phyloP scores from a whole-genome alignment of 2,888 invertebrate species.

The Temnothorax ravouxi region DNA sequence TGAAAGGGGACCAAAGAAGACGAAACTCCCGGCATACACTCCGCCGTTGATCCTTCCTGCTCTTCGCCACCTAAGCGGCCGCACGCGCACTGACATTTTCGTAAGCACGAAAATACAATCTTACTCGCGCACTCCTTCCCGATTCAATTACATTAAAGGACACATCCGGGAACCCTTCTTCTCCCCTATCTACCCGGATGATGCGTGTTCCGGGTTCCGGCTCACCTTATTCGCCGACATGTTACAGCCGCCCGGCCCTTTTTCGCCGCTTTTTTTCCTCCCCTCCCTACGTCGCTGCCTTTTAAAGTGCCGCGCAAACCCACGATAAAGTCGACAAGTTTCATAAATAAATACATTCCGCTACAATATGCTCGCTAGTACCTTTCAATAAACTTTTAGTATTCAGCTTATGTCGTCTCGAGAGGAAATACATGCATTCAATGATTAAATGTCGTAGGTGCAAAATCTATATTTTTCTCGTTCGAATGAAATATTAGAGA shows the following conservation, averaged over 20 bases:
- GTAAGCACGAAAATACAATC: slow-evolving; percentile 42
- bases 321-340: not conserved
- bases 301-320: slow-evolving; percentile 24
- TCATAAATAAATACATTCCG: slow-evolving; percentile 28
- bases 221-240: slow-evolving; percentile 12
- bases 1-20: slow-evolving; percentile 57
- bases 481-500: slow-evolving; percentile 8
- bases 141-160: slow-evolving; percentile 74
- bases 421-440: slow-evolving; percentile 1
- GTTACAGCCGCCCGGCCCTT: not conserved
- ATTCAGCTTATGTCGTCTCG: not conserved
- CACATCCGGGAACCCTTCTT: slow-evolving; percentile 58
- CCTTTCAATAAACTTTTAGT: slow-evolving; percentile 30
- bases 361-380: not conserved
- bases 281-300: not conserved
- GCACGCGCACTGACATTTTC: slow-evolving; percentile 46
- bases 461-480: slow-evolving; percentile 18
- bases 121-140: slow-evolving; percentile 40
- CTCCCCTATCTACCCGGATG: slow-evolving; percentile 29
- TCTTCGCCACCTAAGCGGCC: not conserved
- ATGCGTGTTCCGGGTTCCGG: slow-evolving; percentile 13
- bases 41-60: slow-evolving; percentile 55
- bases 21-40: slow-evolving; percentile 48
- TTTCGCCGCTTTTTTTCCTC: not conserved
- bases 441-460: slow-evolving; percentile 25